phyloP scores from a whole-genome alignment of 2,888 invertebrate genomes.

The Ophonus ardosiacus region DNA sequence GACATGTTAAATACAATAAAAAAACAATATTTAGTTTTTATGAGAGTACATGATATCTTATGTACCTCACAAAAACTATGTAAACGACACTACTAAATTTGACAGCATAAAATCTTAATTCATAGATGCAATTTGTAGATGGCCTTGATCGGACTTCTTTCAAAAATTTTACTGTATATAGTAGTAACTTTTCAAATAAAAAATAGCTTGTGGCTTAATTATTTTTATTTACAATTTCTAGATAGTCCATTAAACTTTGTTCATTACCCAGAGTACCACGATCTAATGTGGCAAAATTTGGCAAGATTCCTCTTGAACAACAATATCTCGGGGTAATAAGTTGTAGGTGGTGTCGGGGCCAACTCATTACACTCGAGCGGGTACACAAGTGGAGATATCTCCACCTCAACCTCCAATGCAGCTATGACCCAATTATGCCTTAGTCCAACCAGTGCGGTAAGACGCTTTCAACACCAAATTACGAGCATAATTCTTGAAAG shows the following conservation, averaged over 20 bases:
- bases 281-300: neutral
- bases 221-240: neutral
- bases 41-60: no score
- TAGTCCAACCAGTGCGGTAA: constrained; percentile 54
- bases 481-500: constrained; percentile 64
- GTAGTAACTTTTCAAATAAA: no score
- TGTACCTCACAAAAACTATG: no score
- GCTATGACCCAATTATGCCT: constrained; percentile 52
- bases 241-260: neutral
- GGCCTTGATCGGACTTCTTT: no score
- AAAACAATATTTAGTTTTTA: no score
- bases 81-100: no score
- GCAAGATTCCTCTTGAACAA: neutral
- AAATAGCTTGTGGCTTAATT: neutral
- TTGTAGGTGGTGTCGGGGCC: neutral
- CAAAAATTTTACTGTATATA: no score
- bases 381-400: constrained; percentile 41
- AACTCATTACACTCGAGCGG: constrained; percentile 10
- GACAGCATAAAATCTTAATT: no score
- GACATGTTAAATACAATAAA: no score
- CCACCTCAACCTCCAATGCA: constrained; percentile 4
- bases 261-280: neutral
- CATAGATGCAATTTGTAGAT: no score
- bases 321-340: no score
- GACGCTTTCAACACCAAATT: constrained; percentile 63